phyloP scores from a whole-genome alignment of 2,113 vertebrate species.

The Apteryx owenii region DNA sequence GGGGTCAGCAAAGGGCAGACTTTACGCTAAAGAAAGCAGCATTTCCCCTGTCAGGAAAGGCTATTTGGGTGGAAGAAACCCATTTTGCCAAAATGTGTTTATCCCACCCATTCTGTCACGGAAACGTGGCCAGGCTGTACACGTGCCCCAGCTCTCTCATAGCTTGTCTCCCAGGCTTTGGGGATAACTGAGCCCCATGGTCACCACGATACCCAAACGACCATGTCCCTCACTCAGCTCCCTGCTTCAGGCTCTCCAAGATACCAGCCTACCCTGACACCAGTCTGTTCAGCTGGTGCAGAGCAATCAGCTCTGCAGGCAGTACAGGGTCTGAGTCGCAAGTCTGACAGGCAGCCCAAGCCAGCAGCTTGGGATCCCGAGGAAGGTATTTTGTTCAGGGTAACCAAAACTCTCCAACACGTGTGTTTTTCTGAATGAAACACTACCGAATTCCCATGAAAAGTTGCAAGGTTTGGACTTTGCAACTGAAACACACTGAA shows the following conservation, averaged over 20 bases:
- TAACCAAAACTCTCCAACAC: fast-evolving
- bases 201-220: neutral
- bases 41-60: neutral
- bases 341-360: neutral
- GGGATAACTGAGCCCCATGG: neutral
- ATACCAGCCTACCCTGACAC: neutral
- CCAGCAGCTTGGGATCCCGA: neutral
- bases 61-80: neutral
- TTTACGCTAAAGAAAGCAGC: neutral
- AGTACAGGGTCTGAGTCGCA: neutral
- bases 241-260: neutral
- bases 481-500: neutral
- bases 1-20: neutral
- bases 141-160: neutral
- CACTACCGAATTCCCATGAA: fast-evolving
- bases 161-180: neutral
- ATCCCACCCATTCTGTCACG: neutral
- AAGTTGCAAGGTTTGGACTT: neutral
- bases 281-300: fast-evolving
- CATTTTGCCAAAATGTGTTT: fast-evolving
- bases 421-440: neutral
- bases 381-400: fast-evolving
- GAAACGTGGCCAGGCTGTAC: neutral
- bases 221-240: neutral
- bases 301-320: neutral